Base-by-base conservation (phyloP, 2,888 invertebrate genomes). In the Epinotia brunnichana region DNA sequence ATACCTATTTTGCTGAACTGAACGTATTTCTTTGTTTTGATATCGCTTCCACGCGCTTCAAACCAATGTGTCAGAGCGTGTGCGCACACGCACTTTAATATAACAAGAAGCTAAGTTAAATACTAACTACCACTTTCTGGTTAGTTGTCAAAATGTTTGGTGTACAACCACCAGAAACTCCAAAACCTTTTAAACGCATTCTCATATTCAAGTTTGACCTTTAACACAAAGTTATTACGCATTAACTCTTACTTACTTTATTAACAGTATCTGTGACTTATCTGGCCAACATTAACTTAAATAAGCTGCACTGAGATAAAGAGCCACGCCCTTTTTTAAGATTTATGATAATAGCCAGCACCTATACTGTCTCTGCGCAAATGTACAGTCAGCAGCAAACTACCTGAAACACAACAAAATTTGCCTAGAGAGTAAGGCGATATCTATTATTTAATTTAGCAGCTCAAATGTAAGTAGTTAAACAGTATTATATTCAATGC, bases 261-360 rank as follows among this genome's bases (percentile, higher is more conserved):
- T 63, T 73, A 73, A 71, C 64, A 19, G 67, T 73, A 51, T 48
- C 51, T 57, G 72, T 68, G 68, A 63, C 68, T 73, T 73, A 73
- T 73, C 72, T 56, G 72, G 62, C 63, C 57, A 62, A 73, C 69
- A 73, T 73, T 63, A 73, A 62, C 67, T 72, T 72, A 24, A n/a
- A n/a, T n/a, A n/a, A 51, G 61, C 63, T 57, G 35, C 29, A 62
- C 57, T 19, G 59, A 57, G 56, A 69, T 73, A 74, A 74, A 67
- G 61, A 67, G 66, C 71, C 74, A 69, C 77, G 70, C 77, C 78
- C 75, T 74, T 75, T 61, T 73, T 64, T 72, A 76, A 72, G 74
- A 79, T 79, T 79, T 78, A 79, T 76, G 77, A 61, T 78, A 76
- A 78, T 79, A 77, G 76, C 76, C 75, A 64, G 68, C 74, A 75